phyloP scores from a whole-genome alignment of 2,888 invertebrate genomes.

The Frankliniella intonsa region DNA sequence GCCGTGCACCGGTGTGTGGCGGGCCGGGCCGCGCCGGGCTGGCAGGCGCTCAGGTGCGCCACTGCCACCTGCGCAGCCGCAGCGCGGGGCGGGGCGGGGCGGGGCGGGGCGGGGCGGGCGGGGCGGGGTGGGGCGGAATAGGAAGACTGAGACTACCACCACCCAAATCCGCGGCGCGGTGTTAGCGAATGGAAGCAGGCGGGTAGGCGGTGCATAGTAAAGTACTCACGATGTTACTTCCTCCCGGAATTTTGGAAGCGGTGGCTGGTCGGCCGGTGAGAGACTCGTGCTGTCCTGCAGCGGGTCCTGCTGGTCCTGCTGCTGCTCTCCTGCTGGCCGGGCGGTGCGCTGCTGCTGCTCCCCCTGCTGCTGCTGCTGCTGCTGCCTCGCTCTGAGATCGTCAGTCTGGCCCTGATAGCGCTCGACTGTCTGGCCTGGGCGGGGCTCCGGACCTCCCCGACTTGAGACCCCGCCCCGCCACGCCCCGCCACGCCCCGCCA shows the following conservation, averaged over 20 bases:
- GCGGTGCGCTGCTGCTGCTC: not conserved
- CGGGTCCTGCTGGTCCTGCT: not conserved
- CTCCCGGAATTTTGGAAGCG: not conserved
- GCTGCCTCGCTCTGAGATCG: not conserved
- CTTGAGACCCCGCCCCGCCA: no score
- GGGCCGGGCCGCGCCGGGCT: not conserved
- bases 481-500: not conserved
- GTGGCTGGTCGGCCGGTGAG: not conserved
- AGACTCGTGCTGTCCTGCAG: not conserved
- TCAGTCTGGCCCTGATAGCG: not conserved
- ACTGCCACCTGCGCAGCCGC: no score
- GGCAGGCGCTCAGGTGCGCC: not conserved
- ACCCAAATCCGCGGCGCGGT: not conserved
- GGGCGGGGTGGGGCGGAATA: no score
- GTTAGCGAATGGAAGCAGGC: no score
- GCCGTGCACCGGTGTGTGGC: not conserved
- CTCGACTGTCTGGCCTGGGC: not conserved
- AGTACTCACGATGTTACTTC: not conserved
- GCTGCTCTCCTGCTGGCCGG: not conserved
- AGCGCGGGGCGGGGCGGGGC: no score
- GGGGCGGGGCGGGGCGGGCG: no score
- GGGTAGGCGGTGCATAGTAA: no score
- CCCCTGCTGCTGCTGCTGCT: not conserved
- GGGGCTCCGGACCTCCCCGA: not conserved
- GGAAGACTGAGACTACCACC: no score